Conservation (phyloP, 2,113 vertebrate genomes). For the Peromyscus maniculatus region DNA sequence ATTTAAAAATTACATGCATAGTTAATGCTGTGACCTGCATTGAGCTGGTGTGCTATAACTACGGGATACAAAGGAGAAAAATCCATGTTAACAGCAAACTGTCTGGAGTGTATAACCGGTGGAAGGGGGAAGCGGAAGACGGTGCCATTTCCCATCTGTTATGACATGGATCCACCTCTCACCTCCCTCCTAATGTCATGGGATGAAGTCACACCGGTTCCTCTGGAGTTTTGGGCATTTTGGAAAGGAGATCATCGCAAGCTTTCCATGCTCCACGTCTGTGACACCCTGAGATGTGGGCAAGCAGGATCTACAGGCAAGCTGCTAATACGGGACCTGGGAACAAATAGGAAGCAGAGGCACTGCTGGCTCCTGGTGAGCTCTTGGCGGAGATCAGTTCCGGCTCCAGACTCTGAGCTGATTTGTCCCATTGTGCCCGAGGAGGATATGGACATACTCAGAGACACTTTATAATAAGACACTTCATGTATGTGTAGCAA, state of each 20-base stretch:
- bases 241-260: neutral
- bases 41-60: neutral
- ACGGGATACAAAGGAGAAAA: neutral
- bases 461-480: neutral
- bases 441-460: neutral
- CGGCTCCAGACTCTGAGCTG: neutral
- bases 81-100: neutral
- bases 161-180: neutral
- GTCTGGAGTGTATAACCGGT: neutral
- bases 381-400: neutral
- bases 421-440: neutral
- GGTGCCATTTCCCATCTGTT: neutral
- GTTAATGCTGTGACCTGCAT: neutral
- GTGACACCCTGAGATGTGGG: neutral
- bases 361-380: neutral
- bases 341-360: conserved; percentile 30
- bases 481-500: neutral
- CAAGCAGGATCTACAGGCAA: neutral
- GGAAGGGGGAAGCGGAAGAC: neutral
- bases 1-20: conserved; percentile 7
- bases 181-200: neutral
- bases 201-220: neutral
- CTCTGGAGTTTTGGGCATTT: neutral
- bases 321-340: conserved; percentile 19
- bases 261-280: neutral